A percentile compares a stretch with the other conserved stretches of the same genome.
phyloP scores from a whole-genome alignment of 2,113 vertebrate species.

The Benitochromis conjunctus region DNA sequence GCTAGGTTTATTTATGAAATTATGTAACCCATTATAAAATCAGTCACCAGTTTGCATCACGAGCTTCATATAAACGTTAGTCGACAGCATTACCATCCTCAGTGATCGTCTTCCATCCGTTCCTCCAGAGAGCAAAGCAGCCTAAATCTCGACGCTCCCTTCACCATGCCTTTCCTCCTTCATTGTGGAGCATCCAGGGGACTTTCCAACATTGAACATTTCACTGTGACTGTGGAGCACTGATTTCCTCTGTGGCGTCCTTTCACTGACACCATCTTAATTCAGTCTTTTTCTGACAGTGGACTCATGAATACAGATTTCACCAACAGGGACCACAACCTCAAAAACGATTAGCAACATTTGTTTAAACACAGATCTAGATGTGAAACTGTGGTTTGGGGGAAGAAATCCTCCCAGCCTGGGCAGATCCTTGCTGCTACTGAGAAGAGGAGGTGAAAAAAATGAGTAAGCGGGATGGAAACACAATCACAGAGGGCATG shows the following conservation, averaged over 20 bases:
- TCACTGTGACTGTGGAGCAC: not conserved
- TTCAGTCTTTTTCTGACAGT: not conserved
- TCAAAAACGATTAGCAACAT: not conserved
- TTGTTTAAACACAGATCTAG: not conserved
- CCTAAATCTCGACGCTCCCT: not conserved
- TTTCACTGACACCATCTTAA: not conserved
- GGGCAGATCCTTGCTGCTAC: not conserved
- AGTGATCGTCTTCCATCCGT: rapidly evolving
- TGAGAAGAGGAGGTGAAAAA: not conserved
- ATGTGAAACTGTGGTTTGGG: not conserved
- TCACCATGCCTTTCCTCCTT: not conserved
- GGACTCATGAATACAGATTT: not conserved
- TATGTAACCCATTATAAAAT: not conserved
- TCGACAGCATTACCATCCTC: not conserved
- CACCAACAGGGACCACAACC: not conserved
- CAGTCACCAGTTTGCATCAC: not conserved
- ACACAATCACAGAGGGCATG: not conserved
- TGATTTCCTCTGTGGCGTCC: not conserved
- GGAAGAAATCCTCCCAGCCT: not conserved
- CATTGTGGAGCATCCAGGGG: not conserved
- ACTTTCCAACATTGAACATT: not conserved
- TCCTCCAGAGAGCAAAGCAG: not conserved
- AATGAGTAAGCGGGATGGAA: not conserved
- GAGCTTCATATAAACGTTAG: not conserved
- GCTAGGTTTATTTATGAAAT: not conserved